Conservation (phyloP, 2,113 vertebrate genomes). For the Plectropomus leopardus region DNA sequence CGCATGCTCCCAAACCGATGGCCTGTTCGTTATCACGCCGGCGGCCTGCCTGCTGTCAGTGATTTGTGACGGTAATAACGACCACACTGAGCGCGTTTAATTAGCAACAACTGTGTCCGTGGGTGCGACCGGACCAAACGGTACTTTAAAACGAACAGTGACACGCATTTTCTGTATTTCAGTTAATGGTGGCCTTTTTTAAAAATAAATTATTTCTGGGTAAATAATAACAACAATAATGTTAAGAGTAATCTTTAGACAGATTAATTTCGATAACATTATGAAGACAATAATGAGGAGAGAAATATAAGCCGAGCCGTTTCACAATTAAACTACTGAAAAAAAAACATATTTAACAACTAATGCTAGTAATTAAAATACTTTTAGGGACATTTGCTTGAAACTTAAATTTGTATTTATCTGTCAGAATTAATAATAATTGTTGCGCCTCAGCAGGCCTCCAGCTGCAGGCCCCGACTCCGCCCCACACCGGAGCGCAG, state of each 20-base stretch:
- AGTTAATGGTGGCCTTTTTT: no score
- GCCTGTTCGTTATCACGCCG: rapidly evolving
- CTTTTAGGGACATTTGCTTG: neutral
- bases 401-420: neutral
- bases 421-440: rapidly evolving
- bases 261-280: rapidly evolving
- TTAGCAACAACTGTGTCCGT: neutral
- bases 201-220: no score
- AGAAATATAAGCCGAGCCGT: no score
- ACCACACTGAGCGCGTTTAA: rapidly evolving
- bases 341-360: no score
- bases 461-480: constrained; percentile 27
- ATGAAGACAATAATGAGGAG: neutral
- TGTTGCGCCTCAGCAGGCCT: constrained; percentile 1
- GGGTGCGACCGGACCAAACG: neutral
- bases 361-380: neutral
- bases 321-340: no score
- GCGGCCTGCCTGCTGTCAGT: rapidly evolving
- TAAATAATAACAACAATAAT: no score
- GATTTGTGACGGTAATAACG: neutral
- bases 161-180: rapidly evolving
- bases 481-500: neutral
- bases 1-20: neutral
- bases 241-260: neutral
- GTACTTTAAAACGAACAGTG: neutral